Evolutionary conservation across 2,888 invertebrate species (phyloP).

Genomic region (Scelioninae gen. 1): DNA sequence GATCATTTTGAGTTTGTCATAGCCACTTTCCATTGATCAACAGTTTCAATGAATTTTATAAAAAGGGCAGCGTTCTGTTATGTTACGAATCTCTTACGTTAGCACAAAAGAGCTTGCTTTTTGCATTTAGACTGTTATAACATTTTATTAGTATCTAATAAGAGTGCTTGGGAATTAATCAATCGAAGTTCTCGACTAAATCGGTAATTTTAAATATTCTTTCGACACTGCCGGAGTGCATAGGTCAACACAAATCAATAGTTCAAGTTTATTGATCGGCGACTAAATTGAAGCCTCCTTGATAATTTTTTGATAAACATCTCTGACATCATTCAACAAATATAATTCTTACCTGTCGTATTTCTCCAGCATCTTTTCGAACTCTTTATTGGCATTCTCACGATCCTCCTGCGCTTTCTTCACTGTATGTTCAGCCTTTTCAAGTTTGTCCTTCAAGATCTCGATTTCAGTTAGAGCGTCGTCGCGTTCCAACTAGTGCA

Average conservation of each 20-base stretch:
- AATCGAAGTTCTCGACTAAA: constrained; percentile 21
- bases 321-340: constrained; percentile 43
- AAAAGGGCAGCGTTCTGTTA: neutral
- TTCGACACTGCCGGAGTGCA: constrained; percentile 29
- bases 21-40: neutral
- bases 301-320: constrained; percentile 61
- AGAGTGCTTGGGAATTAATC: constrained; percentile 15
- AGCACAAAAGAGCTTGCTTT: constrained; percentile 3
- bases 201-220: constrained; percentile 40
- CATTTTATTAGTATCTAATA: neutral
- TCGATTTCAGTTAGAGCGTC: constrained; percentile 93
- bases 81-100: neutral
- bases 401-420: constrained; percentile 95
- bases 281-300: constrained; percentile 57
- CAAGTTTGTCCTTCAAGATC: constrained; percentile 94
- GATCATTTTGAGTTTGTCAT: neutral
- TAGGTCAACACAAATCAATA: constrained; percentile 66
- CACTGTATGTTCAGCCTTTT: constrained; percentile 92
- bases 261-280: constrained; percentile 71
- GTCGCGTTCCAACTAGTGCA: constrained; percentile 91
- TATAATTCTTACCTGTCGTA: constrained; percentile 89
- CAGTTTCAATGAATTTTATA: neutral
- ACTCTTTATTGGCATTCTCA: constrained; percentile 94
- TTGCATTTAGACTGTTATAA: neutral
- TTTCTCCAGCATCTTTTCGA: constrained; percentile 96